These are phyloP conservation scores for Rhinogobio ventralis DNA, from an alignment of 2,797 vertebrate species.

Conservation along the genomic window DNA sequence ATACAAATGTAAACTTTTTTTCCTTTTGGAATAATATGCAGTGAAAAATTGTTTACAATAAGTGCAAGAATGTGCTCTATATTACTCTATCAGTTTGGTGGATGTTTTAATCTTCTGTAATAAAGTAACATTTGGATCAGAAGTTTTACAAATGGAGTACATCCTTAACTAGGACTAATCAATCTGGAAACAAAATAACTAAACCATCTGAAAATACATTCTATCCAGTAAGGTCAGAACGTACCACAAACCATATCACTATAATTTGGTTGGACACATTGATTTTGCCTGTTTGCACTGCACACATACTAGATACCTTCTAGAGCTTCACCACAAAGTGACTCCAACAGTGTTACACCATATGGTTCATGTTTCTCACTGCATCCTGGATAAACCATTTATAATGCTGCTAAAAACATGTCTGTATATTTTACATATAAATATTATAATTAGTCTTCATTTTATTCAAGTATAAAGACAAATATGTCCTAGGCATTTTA, in stretches of 20 bases:
- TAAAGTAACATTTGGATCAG: not conserved
- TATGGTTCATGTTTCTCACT: slow-evolving; percentile 25
- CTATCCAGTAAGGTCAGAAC: not conserved
- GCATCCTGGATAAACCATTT: slow-evolving; percentile 12
- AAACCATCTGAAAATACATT: not conserved
- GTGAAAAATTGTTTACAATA: not conserved
- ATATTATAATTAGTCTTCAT: slow-evolving; percentile 23
- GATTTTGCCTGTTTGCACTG: not conserved
- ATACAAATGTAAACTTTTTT: not conserved
- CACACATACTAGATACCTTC: not conserved
- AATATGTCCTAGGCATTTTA: slow-evolving; percentile 3
- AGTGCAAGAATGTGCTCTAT: not conserved
- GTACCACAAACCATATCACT: not conserved
- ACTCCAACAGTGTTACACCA: slow-evolving; percentile 13
- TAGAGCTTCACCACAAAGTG: not conserved
- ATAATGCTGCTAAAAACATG: slow-evolving; percentile 24
- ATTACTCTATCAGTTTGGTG: slow-evolving; percentile 5
- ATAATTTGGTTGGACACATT: not conserved
- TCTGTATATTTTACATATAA: slow-evolving; percentile 16
- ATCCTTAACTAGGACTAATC: not conserved
- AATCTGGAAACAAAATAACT: not conserved
- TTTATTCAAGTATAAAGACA: not conserved
- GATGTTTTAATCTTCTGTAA: not conserved
- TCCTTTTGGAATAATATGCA: not conserved
- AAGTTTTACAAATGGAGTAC: not conserved